These are phyloP conservation scores for Steromphala cineraria DNA, from an alignment of 2,888 invertebrate species.

Conservation along the genomic window DNA sequence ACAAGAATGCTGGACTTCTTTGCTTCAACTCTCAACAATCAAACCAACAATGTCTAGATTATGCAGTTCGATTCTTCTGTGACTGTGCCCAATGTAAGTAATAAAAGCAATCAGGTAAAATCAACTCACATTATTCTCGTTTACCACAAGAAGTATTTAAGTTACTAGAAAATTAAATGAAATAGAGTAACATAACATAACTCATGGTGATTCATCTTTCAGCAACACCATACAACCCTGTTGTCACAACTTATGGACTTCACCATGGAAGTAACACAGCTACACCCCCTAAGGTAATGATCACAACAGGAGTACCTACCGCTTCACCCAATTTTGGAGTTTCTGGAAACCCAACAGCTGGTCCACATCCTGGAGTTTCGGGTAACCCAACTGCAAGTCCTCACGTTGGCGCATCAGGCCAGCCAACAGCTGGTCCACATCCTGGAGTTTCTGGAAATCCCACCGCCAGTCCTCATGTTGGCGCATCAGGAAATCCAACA, in stretches of 20 bases:
- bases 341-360: not conserved
- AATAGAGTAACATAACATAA: no score
- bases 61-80: constrained; percentile 69
- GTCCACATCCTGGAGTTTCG: not conserved
- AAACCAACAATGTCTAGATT: constrained; percentile 66
- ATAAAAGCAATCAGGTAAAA: not conserved
- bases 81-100: constrained; percentile 70
- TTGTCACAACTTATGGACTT: not conserved
- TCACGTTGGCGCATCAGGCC: not conserved
- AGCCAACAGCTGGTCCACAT: not conserved
- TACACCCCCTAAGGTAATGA: no score
- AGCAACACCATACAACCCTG: constrained; percentile 6
- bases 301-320: not conserved
- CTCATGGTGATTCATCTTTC: not conserved
- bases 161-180: no score
- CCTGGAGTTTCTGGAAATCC: not conserved
- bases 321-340: not conserved
- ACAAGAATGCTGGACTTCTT: constrained; percentile 82
- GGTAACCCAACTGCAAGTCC: not conserved
- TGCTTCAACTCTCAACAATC: constrained; percentile 78
- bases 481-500: not conserved
- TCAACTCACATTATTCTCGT: no score
- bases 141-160: no score
- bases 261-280: not conserved
- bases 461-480: not conserved